Evolutionary conservation across 2,797 vertebrate genomes (phyloP), one percentile per base, ranked within the genome.

Genomic region (Enteromius paludinosus): DNA sequence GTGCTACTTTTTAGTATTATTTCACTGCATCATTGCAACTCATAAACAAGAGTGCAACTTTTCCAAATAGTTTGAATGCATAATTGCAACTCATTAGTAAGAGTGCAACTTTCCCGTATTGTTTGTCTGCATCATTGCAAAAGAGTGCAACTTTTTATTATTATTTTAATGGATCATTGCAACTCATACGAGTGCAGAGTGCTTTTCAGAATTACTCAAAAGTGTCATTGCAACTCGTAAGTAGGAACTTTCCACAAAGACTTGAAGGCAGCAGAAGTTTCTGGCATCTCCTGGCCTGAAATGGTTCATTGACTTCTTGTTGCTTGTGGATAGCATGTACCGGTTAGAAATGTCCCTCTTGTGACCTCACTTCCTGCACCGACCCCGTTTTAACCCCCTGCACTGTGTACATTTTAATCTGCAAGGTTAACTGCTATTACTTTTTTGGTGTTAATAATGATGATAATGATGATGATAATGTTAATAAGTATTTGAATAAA

Each of bases 261-360:
- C 81, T 70, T 70, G 73, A 83, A 77, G 73, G 73, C 81, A 77
- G 52, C 61, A 54, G 61, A 66, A 41, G 79, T 78, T 83, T 87
- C 85, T 38, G 70, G 86, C 23, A 74, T 92, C 89, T 89, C 90
- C 87, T 89, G 89, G 88, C 90, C 90, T 83, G 80, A 90, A 91
- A 89, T 90, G 85, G 91, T 75, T n/a, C 81, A 61, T 85, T 89
- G 87, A 89, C 87, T 90, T 90, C 85, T 92, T 90, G 93, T 95
- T 91, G 92, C 94, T 95, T 95, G 95, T 95, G 94, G 92, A 95
- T 95, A 95, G 95, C 95, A 95, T 95, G 95, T 95, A 93, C 93
- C 88, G 93, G 93, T 95, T 95, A 95, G 94, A 94, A 90, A 93
- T 94, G 93, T 95, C 93, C 91, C 92, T 93, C 92, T 95, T 88